Percentiles rank a stretch among this genome's conserved stretches.
Evolutionary conservation across 2,888 invertebrate genomes (phyloP).

Genomic region (Pristionchus mayeri): DNA sequence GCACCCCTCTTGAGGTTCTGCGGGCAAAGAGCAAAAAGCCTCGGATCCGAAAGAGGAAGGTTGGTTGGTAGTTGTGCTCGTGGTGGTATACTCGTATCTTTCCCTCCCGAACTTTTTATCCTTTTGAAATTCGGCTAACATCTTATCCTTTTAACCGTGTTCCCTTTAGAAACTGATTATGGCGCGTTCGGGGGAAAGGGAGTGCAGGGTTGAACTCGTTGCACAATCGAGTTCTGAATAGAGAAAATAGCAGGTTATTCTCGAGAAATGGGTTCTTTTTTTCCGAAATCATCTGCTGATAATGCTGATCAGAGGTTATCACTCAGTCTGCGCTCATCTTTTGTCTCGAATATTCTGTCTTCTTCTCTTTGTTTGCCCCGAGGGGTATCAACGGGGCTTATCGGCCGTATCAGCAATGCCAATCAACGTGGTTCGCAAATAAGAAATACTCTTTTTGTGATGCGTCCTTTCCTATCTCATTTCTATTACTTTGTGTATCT

Average conservation of each 20-base stretch:
- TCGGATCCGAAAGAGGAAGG: slow-evolving; percentile 27
- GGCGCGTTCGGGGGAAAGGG: neutral
- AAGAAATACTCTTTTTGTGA: neutral
- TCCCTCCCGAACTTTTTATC: neutral
- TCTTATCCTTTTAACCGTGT: neutral
- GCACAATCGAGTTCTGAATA: neutral
- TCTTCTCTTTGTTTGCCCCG: slow-evolving; percentile 39
- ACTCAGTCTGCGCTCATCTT: neutral
- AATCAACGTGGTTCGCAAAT: neutral
- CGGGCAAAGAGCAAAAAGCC: slow-evolving; percentile 20
- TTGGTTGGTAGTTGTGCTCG: slow-evolving; percentile 11
- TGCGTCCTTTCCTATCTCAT: neutral
- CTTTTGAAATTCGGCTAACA: slow-evolving; percentile 5
- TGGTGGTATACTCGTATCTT: neutral
- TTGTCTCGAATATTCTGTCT: neutral
- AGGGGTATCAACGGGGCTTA: slow-evolving; percentile 12
- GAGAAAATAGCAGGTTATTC: neutral
- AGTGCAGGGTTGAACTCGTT: slow-evolving; percentile 8
- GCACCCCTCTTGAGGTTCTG: neutral
- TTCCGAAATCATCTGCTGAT: neutral
- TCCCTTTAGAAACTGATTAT: slow-evolving; percentile 18
- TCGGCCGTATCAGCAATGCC: neutral
- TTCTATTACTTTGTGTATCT: neutral
- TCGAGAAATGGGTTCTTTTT: neutral
- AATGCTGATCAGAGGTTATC: neutral